phyloP scores from a whole-genome alignment of 2,797 vertebrate species.

The Clarias fuscus region DNA sequence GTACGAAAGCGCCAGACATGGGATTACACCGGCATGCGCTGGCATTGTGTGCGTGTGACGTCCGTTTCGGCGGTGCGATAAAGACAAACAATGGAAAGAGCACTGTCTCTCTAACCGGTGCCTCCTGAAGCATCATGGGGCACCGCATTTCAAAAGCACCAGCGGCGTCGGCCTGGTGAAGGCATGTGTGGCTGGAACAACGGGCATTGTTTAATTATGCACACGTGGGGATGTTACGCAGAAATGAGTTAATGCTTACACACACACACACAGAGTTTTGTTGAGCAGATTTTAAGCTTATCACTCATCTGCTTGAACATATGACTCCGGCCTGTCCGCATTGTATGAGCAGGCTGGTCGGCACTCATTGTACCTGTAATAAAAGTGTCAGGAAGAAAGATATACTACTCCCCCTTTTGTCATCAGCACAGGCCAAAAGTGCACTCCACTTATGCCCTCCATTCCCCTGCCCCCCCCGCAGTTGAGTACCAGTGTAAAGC shows the following conservation, averaged over 20 bases:
- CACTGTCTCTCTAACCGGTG: conserved; percentile 63
- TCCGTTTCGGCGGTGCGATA: conserved; percentile 30
- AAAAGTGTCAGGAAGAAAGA: conserved; percentile 54
- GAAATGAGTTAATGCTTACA: conserved; percentile 32
- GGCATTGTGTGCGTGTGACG: conserved; percentile 27
- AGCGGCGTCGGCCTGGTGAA: conserved; percentile 14
- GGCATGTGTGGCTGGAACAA: conserved; percentile 11
- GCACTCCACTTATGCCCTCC: conserved; percentile 1
- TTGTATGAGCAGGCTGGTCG: conserved; percentile 45
- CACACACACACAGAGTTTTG: conserved; percentile 23
- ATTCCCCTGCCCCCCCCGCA: not conserved
- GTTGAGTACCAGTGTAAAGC: conserved; percentile 24
- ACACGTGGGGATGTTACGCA: conserved; percentile 38
- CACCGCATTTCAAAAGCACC: conserved; percentile 56
- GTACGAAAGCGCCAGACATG: conserved; percentile 59
- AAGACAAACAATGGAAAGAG: conserved; percentile 60
- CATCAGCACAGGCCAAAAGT: conserved; percentile 37
- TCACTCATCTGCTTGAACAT: conserved; percentile 42
- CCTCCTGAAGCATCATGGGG: conserved; percentile 59
- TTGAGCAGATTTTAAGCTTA: conserved; percentile 25
- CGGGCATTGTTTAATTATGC: conserved; percentile 42
- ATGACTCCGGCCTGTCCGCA: conserved; percentile 46
- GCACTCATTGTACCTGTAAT: conserved; percentile 43
- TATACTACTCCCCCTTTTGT: conserved; percentile 49
- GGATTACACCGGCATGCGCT: conserved; percentile 57